Evolutionary conservation across 2,797 vertebrate species (phyloP).

Genomic region (Tauraco hartlaubi): DNA sequence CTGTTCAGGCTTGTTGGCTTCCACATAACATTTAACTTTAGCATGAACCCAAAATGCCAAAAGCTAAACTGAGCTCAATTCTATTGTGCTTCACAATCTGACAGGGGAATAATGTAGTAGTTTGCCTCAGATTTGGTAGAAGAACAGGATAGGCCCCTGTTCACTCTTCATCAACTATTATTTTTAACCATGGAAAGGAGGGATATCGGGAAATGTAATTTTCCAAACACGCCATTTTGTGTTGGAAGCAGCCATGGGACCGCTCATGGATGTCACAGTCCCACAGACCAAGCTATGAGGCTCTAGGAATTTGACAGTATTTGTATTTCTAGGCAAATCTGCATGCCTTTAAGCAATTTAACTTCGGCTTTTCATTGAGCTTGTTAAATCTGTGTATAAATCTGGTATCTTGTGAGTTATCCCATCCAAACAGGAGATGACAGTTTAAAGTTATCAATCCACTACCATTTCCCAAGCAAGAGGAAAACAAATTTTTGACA

Average conservation of each 20-base stretch:
- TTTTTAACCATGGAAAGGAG: neutral
- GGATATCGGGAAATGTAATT: neutral
- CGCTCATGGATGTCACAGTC: neutral
- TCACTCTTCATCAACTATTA: neutral
- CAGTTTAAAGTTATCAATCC: neutral
- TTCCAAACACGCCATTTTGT: neutral
- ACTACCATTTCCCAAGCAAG: neutral
- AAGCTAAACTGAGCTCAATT: conserved; percentile 10
- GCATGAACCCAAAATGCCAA: conserved; percentile 15
- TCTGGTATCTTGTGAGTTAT: neutral
- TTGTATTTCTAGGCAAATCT: neutral
- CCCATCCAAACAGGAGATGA: neutral
- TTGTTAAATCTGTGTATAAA: neutral
- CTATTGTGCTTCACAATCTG: neutral
- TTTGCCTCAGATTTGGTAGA: neutral
- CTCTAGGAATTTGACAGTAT: neutral
- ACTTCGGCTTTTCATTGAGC: neutral
- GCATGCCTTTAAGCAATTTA: neutral
- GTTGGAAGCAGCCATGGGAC: neutral
- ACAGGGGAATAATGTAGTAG: neutral
- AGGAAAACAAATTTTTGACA: neutral
- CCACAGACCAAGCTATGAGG: neutral
- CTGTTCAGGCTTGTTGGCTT: conserved; percentile 2
- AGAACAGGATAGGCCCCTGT: neutral
- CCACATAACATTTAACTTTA: conserved; percentile 35